Conservation (phyloP, 2,888 invertebrate genomes). For the Empis livida region DNA sequence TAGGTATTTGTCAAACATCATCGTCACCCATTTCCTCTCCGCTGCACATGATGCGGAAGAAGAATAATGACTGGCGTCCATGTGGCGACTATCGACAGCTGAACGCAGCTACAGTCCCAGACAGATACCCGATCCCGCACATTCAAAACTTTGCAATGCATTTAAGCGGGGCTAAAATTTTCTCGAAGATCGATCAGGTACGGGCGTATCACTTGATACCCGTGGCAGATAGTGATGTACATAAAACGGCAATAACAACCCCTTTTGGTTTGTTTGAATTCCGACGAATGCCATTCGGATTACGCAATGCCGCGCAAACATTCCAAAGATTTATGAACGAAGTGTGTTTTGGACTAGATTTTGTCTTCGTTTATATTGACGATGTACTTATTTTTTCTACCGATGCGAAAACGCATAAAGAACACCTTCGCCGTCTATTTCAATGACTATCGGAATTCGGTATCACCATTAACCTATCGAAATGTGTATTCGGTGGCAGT, state of each 20-base stretch:
- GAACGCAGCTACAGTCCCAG: conserved; percentile 3
- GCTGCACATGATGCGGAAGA: neutral
- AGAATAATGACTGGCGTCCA: conserved; percentile 1
- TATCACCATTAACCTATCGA: neutral
- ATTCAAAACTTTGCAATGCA: neutral
- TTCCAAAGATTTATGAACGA: neutral
- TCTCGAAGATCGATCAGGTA: conserved; percentile 1
- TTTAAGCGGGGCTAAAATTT: neutral
- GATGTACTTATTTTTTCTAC: neutral
- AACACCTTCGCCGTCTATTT: neutral
- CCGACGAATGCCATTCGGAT: neutral
- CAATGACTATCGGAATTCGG: neutral
- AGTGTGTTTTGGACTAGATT: neutral
- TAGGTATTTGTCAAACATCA: conserved; percentile 3
- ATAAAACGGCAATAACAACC: neutral
- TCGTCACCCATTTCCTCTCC: neutral
- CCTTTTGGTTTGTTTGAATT: neutral
- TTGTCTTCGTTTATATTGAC: neutral
- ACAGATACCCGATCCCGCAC: conserved; percentile 3
- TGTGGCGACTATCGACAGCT: conserved; percentile 4
- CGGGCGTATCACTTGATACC: neutral
- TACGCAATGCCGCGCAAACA: neutral
- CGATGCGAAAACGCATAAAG: neutral
- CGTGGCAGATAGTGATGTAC: neutral
- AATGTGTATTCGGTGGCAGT: conserved; percentile 3